Evolutionary conservation across 2,888 invertebrate genomes (phyloP), one percentile per base, ranked within the genome.

Genomic region (Ypsolopha scabrella): DNA sequence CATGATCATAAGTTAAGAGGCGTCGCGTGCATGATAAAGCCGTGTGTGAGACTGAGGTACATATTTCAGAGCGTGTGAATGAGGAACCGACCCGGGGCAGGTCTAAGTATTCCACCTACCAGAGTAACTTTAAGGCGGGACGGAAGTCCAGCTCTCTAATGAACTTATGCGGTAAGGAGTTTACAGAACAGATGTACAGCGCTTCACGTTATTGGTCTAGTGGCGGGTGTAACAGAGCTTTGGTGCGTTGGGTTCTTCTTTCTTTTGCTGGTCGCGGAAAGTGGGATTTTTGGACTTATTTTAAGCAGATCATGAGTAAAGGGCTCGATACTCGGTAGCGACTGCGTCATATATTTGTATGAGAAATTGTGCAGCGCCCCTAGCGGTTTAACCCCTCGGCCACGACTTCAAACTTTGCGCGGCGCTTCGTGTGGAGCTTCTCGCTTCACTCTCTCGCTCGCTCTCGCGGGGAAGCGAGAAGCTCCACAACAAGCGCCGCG

Each of bases 131-230:
- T 92, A 94, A 94, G 90, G 89, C 86, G 72, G 90, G 90, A 77
- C 93, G 95, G 92, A 95, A 95, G 90, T 95, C 95, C 88, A 95
- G 94, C 92, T 95, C 95, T 86, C 92, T 95, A 90, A 94, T 95
- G 94, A 95, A 95, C 91, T 90, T 95, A 91, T 94, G 94, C 91
- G 95, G 95, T 95, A 95, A 95, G 95, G 90, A 37, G 24, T 3
- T 24, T 24, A 24, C 4, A 24, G 24, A 24, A 24, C 24, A 24
- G 58, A 59, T 69, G 72, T 70, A 76, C 24, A 43, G 69, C 65
- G 78, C 79, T 80, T 78, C 66, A 68, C 70, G 72, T 24, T 2
- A 24, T 71, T 71, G 73, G 73, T 70, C 59, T 64, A 59, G 50
- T 52, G 33, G 46, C 51, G 51, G 52, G 41, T 53, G 49, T 50